Conservation (phyloP, 2,113 vertebrate species). For the Anas platyrhynchos region DNA sequence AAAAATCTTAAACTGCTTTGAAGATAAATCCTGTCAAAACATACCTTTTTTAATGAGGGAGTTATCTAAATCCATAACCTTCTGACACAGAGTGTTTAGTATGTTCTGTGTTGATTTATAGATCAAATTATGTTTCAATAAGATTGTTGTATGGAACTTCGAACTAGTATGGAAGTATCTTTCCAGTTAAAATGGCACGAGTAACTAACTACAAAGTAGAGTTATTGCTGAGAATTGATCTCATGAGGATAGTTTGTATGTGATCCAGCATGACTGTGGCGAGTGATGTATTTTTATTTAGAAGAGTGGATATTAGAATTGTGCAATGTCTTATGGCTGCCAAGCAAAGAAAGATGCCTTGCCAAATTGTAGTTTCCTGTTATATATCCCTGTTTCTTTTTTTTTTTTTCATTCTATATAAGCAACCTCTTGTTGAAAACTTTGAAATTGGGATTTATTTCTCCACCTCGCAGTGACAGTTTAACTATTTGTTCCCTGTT, state of each 20-base stretch:
- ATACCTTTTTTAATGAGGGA: background rate
- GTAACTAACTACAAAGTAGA: background rate
- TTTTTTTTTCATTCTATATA: background rate
- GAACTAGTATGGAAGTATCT: background rate
- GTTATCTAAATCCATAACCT: background rate
- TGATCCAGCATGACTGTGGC: background rate
- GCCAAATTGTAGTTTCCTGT: background rate
- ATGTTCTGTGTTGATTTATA: background rate
- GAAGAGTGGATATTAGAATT: background rate
- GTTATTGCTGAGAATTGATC: background rate
- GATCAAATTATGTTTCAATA: background rate
- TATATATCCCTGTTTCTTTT: background rate
- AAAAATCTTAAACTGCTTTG: background rate
- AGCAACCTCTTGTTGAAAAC: background rate
- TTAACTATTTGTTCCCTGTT: background rate
- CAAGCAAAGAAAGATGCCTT: background rate
- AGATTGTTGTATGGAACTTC: background rate
- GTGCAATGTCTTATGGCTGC: background rate
- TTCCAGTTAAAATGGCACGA: background rate
- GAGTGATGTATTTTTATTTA: background rate
- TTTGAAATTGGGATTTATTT: background rate
- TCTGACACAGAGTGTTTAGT: background rate
- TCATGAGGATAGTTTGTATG: background rate
- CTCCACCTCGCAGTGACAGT: background rate
- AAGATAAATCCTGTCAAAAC: background rate